These are phyloP conservation scores for Seriola rivoliana DNA, from an alignment of 2,113 vertebrate species.

Conservation along the genomic window DNA sequence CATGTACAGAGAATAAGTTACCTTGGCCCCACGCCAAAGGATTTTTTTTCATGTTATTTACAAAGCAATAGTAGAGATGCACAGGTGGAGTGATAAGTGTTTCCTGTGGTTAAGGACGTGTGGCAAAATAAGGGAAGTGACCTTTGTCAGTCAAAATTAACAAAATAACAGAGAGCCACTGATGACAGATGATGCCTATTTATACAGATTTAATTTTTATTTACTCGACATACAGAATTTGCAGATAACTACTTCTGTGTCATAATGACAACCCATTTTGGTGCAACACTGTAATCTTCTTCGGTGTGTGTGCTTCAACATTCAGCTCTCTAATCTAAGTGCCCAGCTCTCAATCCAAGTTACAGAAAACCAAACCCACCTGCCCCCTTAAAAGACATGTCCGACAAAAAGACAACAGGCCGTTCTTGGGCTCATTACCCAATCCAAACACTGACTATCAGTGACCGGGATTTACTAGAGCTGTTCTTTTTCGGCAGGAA, in stretches of 20 bases:
- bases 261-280: constrained; percentile 11
- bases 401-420: constrained; percentile 27
- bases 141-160: constrained; percentile 40
- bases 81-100: constrained; percentile 39
- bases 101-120: constrained; percentile 57
- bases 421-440: constrained; percentile 41
- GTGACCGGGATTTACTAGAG: constrained; percentile 38
- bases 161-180: constrained; percentile 2
- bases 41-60: constrained; percentile 71
- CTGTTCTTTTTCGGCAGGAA: constrained; percentile 45
- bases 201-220: constrained; percentile 18
- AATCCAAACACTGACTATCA: constrained; percentile 42
- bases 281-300: constrained; percentile 27
- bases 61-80: constrained; percentile 66
- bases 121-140: constrained; percentile 37
- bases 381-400: constrained; percentile 20
- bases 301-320: constrained; percentile 11
- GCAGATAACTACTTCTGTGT: constrained; percentile 20
- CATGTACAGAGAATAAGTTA: constrained; percentile 75
- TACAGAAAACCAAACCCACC: constrained; percentile 36
- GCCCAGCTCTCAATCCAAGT: constrained; percentile 26
- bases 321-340: constrained; percentile 39
- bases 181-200: constrained; percentile 15
- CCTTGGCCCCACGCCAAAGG: constrained; percentile 61
- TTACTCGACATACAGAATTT: not conserved